Evolutionary conservation across 1,140 invertebrate species (phyloP).

Genomic region (Monochamus saltuarius): DNA sequence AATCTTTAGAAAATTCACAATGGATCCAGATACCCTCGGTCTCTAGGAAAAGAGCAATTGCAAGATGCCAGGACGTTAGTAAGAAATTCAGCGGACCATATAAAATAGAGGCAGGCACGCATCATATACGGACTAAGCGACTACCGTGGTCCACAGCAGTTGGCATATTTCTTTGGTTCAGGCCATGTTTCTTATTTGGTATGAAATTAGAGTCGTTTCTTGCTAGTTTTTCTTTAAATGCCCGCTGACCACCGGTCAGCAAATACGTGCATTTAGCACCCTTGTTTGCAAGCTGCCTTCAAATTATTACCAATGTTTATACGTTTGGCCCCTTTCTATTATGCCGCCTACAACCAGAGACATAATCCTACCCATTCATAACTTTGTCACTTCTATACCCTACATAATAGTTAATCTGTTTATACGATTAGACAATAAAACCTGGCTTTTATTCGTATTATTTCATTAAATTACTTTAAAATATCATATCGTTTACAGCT

Average conservation of each 20-base stretch:
- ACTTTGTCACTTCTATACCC: too few relatives aligned
- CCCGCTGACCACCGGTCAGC: conserved; percentile 25
- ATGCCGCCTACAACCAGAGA: neutral
- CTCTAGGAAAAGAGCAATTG: conserved; percentile 20
- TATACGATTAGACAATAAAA: too few relatives aligned
- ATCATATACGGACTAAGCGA: neutral
- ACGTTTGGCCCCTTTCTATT: conserved; percentile 15
- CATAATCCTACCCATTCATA: conserved; percentile 1
- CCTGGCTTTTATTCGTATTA: too few relatives aligned
- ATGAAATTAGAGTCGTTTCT: conserved; percentile 20
- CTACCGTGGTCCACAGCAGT: neutral
- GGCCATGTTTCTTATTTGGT: conserved; percentile 15
- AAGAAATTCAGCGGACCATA: conserved; percentile 10
- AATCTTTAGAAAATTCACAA: conserved; percentile 27
- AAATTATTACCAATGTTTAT: conserved; percentile 34
- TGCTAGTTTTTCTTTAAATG: conserved; percentile 10
- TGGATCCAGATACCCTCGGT: conserved; percentile 20
- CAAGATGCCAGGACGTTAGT: conserved; percentile 8
- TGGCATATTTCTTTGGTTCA: too few relatives aligned
- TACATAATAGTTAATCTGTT: too few relatives aligned
- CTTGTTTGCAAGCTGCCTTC: conserved; percentile 35
- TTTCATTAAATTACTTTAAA: too few relatives aligned
- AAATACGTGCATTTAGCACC: conserved; percentile 28
- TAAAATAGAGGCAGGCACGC: neutral
- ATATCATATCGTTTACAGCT: too few relatives aligned